A percentile compares a stretch with the other conserved stretches of the same genome.
phyloP scores from a whole-genome alignment of 2,797 vertebrate genomes.

The Aulostomus chinensis region DNA sequence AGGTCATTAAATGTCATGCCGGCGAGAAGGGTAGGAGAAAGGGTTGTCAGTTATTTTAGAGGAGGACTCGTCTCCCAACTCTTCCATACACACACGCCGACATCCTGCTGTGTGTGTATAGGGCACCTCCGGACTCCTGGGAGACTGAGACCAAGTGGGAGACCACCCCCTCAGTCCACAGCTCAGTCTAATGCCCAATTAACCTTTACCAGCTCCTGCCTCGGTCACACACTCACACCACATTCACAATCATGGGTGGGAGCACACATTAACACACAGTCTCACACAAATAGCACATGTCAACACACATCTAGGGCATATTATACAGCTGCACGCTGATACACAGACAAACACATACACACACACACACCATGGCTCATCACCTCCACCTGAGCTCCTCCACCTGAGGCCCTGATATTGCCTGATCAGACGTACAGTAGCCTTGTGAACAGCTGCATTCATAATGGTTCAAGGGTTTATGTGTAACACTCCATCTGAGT shows the following conservation, averaged over 20 bases:
- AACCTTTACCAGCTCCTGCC: conserved; percentile 77
- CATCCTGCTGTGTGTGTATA: conserved; percentile 64
- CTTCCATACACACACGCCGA: conserved; percentile 14
- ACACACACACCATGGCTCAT: conserved; percentile 31
- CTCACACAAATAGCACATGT: conserved; percentile 24
- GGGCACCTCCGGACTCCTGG: conserved; percentile 73
- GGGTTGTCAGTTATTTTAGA: conserved; percentile 48
- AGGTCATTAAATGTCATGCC: conserved; percentile 65
- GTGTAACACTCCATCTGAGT: neutral
- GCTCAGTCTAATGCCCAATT: conserved; percentile 82
- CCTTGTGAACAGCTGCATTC: conserved; percentile 12
- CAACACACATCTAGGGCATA: conserved; percentile 13
- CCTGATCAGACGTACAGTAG: conserved; percentile 6
- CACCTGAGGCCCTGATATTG: conserved; percentile 39
- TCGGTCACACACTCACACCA: conserved; percentile 35
- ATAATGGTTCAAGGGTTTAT: neutral
- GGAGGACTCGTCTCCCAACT: conserved; percentile 24
- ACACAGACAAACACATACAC: conserved; percentile 6
- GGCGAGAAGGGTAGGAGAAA: conserved; percentile 12
- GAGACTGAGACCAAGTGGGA: conserved; percentile 54
- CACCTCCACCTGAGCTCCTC: conserved; percentile 40
- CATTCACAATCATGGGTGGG: conserved; percentile 14
- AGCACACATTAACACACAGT: conserved; percentile 21
- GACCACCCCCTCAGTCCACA: conserved; percentile 63
- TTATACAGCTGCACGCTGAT: neutral